Evolutionary conservation across 2,888 invertebrate species (phyloP), one percentile per base, ranked within the genome.

Genomic region (Drosophila setosimentum): DNA sequence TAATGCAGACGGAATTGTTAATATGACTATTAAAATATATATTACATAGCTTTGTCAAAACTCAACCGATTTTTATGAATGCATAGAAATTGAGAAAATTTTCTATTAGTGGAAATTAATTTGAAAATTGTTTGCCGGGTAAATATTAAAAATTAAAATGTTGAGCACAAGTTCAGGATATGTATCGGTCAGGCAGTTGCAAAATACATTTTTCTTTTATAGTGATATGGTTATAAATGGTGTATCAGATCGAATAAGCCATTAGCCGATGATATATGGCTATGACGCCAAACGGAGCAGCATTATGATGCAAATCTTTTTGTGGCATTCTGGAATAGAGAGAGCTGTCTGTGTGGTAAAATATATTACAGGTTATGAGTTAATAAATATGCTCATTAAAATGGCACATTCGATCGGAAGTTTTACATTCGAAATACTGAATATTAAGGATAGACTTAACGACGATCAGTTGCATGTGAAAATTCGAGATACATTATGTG

Each of bases 271-370:
- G 74, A 83, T 60, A 55, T 76, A 78, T 72, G 55, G 32, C 24
- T 68, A 70, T 78, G 78, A 76, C 69, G 82, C 54, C 73, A 79
- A 79, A 35, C 50, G 45, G 27, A 50, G 54, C 33, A 57, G n/a
- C 65, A 62, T 81, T 80, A 57, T 63, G 45, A 80, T 78, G 78
- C 75, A 68, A 80, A 81, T 82, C 55, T 65, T 60, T 48, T 37
- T 66, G 78, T 67, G 77, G 40, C 62, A 49, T 65, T 76, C 65
- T 55, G 58, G 49, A 61, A 76, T 45, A 29, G 49, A 10, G 49
- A 10, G 33, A 49, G 67, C n/a, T 40, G 10, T 27, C 35, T 45
- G 45, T 45, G 45, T 27, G 16, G 10, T 5, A 6, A 24, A 33
- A 66, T 32, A 49, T 55, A 67, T 66, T 49, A 33, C 21, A 29